Conservation (phyloP, 2,113 vertebrate species). For the Chamaea fasciata region DNA sequence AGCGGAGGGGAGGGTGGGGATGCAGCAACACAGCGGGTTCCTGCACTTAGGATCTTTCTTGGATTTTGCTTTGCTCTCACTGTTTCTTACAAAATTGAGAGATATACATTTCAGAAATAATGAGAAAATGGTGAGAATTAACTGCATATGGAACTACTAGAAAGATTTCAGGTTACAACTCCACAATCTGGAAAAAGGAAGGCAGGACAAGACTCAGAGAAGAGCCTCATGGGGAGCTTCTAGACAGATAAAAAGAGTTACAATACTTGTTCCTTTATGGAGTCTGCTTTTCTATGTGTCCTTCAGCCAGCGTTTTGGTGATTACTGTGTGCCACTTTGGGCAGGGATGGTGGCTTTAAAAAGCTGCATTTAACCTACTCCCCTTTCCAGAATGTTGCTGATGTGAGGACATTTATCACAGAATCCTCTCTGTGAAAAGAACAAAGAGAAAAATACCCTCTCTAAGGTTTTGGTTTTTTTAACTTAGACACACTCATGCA, state of each 20-base stretch:
- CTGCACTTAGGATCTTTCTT: background rate
- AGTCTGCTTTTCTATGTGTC: background rate
- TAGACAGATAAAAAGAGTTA: background rate
- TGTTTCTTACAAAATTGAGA: background rate
- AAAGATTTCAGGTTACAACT: background rate
- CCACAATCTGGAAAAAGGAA: background rate
- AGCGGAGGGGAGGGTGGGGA: rapidly evolving
- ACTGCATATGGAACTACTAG: background rate
- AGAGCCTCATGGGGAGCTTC: background rate
- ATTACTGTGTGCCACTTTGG: background rate
- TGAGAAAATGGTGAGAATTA: background rate
- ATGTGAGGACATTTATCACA: background rate
- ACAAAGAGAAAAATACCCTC: background rate
- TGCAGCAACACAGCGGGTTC: background rate
- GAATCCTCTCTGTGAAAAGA: background rate
- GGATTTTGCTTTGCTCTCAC: background rate
- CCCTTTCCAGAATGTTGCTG: background rate
- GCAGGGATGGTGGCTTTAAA: background rate
- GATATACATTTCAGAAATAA: background rate
- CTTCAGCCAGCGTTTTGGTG: background rate
- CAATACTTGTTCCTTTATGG: background rate
- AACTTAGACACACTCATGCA: background rate
- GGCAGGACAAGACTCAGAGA: background rate
- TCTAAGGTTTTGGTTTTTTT: background rate
- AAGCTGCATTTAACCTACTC: background rate